A percentile compares a stretch with the other conserved stretches of the same genome.
Evolutionary conservation across 2,888 invertebrate genomes (phyloP).

Genomic region (Cinara cedri): DNA sequence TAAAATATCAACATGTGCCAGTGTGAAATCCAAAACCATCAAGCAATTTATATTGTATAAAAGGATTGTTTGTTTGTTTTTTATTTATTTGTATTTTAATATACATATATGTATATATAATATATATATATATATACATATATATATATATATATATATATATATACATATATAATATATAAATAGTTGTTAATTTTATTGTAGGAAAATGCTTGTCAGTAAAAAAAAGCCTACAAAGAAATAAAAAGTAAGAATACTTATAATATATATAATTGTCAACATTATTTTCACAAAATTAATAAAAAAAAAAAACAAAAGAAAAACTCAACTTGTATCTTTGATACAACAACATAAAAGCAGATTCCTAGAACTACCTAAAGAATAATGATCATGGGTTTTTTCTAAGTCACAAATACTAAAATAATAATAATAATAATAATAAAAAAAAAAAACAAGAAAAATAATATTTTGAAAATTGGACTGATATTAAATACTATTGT

Average conservation of each 20-base stretch:
- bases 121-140: too few relatives aligned
- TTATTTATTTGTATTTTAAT: background rate
- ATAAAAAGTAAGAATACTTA: slow-evolving; percentile 48
- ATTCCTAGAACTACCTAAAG: slow-evolving; percentile 33
- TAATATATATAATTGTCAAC: slow-evolving; percentile 41
- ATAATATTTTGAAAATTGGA: slow-evolving; percentile 48
- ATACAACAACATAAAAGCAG: slow-evolving; percentile 40
- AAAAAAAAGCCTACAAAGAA: slow-evolving; percentile 46
- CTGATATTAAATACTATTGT: slow-evolving; percentile 18
- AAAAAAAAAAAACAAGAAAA: slow-evolving; percentile 27
- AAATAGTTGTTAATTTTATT: slow-evolving; percentile 33
- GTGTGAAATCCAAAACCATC: slow-evolving; percentile 55
- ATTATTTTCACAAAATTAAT: slow-evolving; percentile 46
- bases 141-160: too few relatives aligned
- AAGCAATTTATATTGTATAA: slow-evolving; percentile 50
- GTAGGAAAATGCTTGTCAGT: slow-evolving; percentile 42
- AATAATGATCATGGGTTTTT: slow-evolving; percentile 15
- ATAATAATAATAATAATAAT: slow-evolving; percentile 18
- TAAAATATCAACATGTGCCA: slow-evolving; percentile 48
- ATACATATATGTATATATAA: too few relatives aligned
- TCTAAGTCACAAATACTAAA: slow-evolving; percentile 41
- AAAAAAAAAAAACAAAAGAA: slow-evolving; percentile 42
- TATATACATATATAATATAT: background rate
- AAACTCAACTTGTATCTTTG: slow-evolving; percentile 43
- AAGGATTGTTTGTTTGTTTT: slow-evolving; percentile 24